A percentile compares a stretch with the other conserved stretches of the same genome.
phyloP scores from a whole-genome alignment of 2,797 vertebrate genomes.

The Schizothorax lantsangensis region DNA sequence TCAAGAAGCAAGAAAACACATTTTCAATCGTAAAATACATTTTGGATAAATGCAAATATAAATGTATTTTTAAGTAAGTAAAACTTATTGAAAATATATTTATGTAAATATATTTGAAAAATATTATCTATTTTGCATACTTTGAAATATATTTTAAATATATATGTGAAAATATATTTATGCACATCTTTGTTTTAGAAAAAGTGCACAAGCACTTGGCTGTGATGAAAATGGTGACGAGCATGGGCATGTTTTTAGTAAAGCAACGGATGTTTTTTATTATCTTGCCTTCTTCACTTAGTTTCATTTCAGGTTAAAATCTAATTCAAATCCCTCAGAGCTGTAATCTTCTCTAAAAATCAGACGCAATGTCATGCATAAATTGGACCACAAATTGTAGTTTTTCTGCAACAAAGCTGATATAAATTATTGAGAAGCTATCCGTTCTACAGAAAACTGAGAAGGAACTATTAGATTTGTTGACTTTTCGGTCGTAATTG shows the following conservation, averaged over 20 bases:
- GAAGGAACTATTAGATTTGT: background rate
- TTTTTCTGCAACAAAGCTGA: background rate
- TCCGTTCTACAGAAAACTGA: background rate
- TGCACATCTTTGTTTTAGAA: background rate
- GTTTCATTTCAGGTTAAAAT: slow-evolving; percentile 16
- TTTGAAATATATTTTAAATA: background rate
- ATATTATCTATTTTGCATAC: background rate
- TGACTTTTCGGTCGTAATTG: background rate
- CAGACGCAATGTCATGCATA: background rate
- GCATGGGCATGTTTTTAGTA: background rate
- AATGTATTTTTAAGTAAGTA: background rate
- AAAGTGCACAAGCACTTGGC: background rate
- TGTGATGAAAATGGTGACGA: background rate
- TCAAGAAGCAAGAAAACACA: background rate
- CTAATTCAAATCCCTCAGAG: background rate
- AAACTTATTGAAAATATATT: background rate
- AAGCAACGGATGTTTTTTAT: background rate
- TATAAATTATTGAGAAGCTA: background rate
- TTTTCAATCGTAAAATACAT: background rate
- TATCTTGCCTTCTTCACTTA: background rate
- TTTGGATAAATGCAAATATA: background rate
- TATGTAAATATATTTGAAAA: background rate
- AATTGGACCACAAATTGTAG: background rate
- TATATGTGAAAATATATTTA: background rate
- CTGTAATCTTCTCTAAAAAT: background rate